Conservation (phyloP, 2,797 vertebrate species). For the Danio jaintianensis region DNA sequence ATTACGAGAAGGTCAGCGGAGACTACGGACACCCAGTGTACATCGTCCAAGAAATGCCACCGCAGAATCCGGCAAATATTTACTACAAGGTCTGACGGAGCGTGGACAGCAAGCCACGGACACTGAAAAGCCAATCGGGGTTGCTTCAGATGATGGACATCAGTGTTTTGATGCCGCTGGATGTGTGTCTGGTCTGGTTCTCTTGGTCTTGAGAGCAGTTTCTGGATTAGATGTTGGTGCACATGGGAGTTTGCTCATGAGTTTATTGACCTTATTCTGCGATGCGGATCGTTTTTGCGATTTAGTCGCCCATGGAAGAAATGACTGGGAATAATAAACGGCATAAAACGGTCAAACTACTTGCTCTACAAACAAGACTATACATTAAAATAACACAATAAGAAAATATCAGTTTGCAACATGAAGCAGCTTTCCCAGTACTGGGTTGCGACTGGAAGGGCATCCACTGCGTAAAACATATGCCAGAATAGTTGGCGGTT, state of each 20-base stretch:
- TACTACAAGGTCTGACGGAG: slow-evolving; percentile 87
- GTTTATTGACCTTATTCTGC: neutral
- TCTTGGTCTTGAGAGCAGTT: neutral
- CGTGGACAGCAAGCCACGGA: neutral
- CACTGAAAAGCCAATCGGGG: neutral
- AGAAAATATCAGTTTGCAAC: too few species aligned
- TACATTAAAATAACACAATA: too few species aligned
- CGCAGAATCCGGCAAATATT: slow-evolving; percentile 95
- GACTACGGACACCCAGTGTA: slow-evolving; percentile 98
- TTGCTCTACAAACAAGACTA: too few species aligned
- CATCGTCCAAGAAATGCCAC: slow-evolving; percentile 97
- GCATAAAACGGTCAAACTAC: too few species aligned
- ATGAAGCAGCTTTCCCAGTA: too few species aligned
- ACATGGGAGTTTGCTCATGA: slow-evolving; percentile 1
- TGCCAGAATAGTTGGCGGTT: too few species aligned
- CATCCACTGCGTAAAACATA: too few species aligned
- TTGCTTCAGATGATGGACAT: slow-evolving; percentile 14
- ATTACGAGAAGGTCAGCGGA: slow-evolving; percentile 94
- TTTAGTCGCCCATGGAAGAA: too few species aligned
- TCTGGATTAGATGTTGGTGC: slow-evolving; percentile 25
- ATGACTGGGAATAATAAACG: too few species aligned
- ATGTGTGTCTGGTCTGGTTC: neutral
- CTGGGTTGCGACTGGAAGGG: too few species aligned
- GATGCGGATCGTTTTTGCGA: too few species aligned
- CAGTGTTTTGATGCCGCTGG: neutral